Evolutionary conservation across 2,113 vertebrate species (phyloP).

Genomic region (Falco punctatus): DNA sequence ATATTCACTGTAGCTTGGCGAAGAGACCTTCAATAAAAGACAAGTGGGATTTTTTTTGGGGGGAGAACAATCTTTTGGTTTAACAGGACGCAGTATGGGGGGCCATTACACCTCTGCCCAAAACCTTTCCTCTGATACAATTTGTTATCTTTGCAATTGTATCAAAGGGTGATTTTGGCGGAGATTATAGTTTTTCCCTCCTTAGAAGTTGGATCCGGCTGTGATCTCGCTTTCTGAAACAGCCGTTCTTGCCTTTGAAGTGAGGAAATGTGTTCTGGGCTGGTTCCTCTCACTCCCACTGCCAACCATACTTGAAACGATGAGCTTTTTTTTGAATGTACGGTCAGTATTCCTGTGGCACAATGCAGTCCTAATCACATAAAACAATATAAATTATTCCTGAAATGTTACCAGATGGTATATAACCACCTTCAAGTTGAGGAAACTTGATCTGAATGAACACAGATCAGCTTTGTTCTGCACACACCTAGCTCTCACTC

Average conservation of each 20-base stretch:
- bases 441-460: neutral
- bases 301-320: neutral
- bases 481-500: neutral
- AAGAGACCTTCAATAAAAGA: neutral
- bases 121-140: neutral
- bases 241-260: constrained; percentile 38
- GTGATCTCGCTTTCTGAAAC: neutral
- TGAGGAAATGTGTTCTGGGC: constrained; percentile 17
- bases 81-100: neutral
- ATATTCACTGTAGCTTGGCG: neutral
- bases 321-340: neutral
- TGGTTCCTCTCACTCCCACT: neutral
- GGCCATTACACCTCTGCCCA: neutral
- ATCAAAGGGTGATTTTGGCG: constrained; percentile 28
- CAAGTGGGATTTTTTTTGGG: neutral
- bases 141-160: neutral
- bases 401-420: neutral
- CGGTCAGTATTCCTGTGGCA: neutral
- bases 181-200: constrained; percentile 10
- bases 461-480: neutral
- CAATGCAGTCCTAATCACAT: neutral
- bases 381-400: neutral
- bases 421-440: neutral
- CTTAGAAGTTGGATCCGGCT: constrained; percentile 42
- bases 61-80: neutral